Evolutionary conservation across 2,888 invertebrate genomes (phyloP).

Genomic region (Pseudococcus longispinus): DNA sequence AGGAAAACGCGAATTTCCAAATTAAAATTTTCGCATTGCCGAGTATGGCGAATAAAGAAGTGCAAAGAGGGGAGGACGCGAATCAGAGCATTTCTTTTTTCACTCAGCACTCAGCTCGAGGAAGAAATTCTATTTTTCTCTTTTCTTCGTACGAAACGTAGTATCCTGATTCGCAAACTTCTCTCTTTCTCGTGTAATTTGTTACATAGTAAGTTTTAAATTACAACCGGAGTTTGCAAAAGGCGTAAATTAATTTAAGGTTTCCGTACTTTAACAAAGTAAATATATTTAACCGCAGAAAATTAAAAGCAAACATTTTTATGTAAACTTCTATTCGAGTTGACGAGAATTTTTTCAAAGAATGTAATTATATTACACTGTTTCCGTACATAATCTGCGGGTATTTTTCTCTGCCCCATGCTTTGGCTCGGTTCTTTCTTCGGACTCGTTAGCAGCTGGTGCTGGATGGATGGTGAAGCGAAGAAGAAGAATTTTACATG

Average conservation of each 20-base stretch:
- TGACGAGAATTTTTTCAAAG: constrained; percentile 34
- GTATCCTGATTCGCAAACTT: neutral
- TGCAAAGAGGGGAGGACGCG: neutral
- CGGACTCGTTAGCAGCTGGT: neutral
- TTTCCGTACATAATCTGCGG: neutral
- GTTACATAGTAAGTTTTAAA: constrained; percentile 28
- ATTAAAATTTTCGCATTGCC: neutral
- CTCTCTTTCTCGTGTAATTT: neutral
- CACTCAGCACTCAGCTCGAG: neutral
- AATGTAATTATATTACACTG: constrained; percentile 24
- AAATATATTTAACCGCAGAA: constrained; percentile 29
- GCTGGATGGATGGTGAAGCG: too few relatives aligned
- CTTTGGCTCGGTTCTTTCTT: neutral
- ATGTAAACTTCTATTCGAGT: constrained; percentile 16
- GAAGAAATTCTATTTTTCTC: neutral
- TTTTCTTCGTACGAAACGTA: neutral
- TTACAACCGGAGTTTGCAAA: constrained; percentile 24
- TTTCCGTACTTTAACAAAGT: constrained; percentile 25
- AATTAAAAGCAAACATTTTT: constrained; percentile 39
- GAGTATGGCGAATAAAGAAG: neutral
- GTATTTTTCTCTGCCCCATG: too few relatives aligned
- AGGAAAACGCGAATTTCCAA: neutral
- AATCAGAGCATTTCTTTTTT: neutral
- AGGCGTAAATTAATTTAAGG: constrained; percentile 37
- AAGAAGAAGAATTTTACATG: too few relatives aligned